Conservation (phyloP, 2,113 vertebrate species). For the Notechis scutatus region DNA sequence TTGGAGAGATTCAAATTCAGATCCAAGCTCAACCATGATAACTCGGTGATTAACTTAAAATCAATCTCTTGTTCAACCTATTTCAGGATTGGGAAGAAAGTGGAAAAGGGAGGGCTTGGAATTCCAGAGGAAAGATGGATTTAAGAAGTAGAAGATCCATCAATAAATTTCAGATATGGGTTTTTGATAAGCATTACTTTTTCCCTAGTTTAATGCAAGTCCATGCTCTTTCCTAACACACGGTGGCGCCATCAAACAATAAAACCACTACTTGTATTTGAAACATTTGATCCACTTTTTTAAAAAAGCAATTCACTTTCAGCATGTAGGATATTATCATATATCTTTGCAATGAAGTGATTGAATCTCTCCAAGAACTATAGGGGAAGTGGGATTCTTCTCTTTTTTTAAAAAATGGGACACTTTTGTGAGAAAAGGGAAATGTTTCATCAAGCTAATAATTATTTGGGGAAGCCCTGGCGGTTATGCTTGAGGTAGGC, state of each 20-base stretch:
- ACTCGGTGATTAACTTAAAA: not conserved
- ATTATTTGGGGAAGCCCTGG: not conserved
- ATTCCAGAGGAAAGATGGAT: not conserved
- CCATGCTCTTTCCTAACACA: not conserved
- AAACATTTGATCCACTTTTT: not conserved
- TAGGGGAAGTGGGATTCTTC: not conserved
- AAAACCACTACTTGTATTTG: not conserved
- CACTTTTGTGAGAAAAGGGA: not conserved
- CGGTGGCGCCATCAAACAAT: slow-evolving; percentile 9
- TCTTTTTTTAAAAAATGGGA: not conserved
- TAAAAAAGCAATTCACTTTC: not conserved
- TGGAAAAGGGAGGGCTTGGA: not conserved
- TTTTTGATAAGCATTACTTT: not conserved
- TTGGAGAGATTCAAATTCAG: not conserved
- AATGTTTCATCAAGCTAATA: not conserved
- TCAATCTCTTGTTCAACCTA: not conserved
- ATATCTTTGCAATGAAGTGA: not conserved
- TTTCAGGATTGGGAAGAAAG: not conserved
- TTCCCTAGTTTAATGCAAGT: not conserved
- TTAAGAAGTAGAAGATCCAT: not conserved
- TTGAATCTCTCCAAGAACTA: not conserved
- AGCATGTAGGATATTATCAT: not conserved
- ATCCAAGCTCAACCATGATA: not conserved
- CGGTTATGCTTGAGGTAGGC: not conserved
- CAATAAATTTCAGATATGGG: not conserved